Percentiles rank a stretch among this genome's conserved stretches.
Conservation (phyloP, 92 coral and sea anemone species). For the Actinernus sp. region DNA sequence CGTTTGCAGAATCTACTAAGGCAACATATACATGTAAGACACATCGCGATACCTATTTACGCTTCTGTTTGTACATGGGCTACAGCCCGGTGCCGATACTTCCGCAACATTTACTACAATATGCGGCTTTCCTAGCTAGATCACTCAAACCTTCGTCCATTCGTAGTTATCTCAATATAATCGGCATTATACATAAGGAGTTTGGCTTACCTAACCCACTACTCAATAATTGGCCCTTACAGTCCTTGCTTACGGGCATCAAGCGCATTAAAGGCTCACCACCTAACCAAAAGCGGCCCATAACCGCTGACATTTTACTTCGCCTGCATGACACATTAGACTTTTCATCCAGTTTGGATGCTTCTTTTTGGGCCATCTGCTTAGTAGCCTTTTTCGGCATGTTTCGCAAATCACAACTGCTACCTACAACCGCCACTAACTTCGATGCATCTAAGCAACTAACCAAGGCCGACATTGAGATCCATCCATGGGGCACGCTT, state of each 20-base stretch:
- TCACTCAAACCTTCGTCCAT: conserved; percentile 21
- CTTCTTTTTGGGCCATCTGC: conserved; percentile 41
- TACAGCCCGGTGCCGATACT: conserved; percentile 31
- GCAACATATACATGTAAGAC: conserved; percentile 46
- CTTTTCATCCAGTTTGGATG: conserved; percentile 5
- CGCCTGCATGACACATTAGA: background rate
- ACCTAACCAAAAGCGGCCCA: conserved; percentile 33
- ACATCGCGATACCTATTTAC: conserved; percentile 28
- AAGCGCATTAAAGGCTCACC: conserved; percentile 28
- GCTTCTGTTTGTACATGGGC: conserved; percentile 42
- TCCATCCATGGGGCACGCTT: conserved; percentile 20
- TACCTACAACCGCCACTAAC: background rate
- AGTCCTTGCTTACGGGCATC: conserved; percentile 27
- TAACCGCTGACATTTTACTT: conserved; percentile 2
- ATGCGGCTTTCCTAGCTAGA: conserved; percentile 42
- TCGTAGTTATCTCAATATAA: conserved; percentile 24
- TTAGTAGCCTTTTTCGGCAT: conserved; percentile 31
- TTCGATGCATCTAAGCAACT: conserved; percentile 17
- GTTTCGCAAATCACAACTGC: conserved; percentile 19
- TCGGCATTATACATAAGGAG: conserved; percentile 31
- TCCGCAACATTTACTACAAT: conserved; percentile 15
- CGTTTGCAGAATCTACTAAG: conserved; percentile 48
- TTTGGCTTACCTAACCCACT: conserved; percentile 37
- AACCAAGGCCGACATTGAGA: conserved; percentile 4
- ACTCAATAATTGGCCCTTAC: conserved; percentile 22